These are phyloP conservation scores for Spisula subtruncata DNA, from an alignment of 2,888 invertebrate species.

Conservation along the genomic window DNA sequence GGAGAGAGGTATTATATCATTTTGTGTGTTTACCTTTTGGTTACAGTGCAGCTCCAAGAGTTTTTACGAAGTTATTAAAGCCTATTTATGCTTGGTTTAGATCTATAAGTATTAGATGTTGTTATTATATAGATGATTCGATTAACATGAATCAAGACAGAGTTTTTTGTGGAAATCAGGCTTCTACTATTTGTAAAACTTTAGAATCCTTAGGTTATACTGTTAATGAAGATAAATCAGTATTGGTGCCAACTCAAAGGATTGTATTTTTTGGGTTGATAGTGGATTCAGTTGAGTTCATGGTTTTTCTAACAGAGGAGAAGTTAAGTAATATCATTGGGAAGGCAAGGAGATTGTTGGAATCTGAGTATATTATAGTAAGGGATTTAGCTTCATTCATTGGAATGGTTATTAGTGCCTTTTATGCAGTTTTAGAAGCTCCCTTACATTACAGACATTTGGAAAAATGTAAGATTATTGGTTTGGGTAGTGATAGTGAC, in stretches of 20 bases:
- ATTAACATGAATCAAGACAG: constrained; percentile 48
- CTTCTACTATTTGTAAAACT: constrained; percentile 33
- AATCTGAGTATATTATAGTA: constrained; percentile 24
- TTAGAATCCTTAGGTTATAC: constrained; percentile 53
- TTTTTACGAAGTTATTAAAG: constrained; percentile 64
- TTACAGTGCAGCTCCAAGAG: constrained; percentile 48
- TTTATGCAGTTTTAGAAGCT: constrained; percentile 53
- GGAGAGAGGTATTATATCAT: constrained; percentile 32
- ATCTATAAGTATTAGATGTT: constrained; percentile 53
- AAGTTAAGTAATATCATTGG: constrained; percentile 51
- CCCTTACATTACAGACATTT: constrained; percentile 53
- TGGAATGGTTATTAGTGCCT: constrained; percentile 43
- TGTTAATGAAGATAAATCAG: constrained; percentile 57
- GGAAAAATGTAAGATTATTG: constrained; percentile 52
- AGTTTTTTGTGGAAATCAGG: constrained; percentile 36
- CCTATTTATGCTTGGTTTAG: constrained; percentile 63
- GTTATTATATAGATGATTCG: constrained; percentile 67
- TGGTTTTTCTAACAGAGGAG: constrained; percentile 53
- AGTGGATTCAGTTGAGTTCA: constrained; percentile 55
- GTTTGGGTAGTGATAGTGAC: constrained; percentile 18
- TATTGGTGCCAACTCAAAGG: constrained; percentile 47
- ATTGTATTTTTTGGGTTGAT: constrained; percentile 59
- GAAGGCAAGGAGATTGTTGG: constrained; percentile 20
- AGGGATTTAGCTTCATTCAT: constrained; percentile 53
- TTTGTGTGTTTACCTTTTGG: constrained; percentile 60